Conservation (phyloP, 2,888 invertebrate genomes). For the Archips crataeganus region DNA sequence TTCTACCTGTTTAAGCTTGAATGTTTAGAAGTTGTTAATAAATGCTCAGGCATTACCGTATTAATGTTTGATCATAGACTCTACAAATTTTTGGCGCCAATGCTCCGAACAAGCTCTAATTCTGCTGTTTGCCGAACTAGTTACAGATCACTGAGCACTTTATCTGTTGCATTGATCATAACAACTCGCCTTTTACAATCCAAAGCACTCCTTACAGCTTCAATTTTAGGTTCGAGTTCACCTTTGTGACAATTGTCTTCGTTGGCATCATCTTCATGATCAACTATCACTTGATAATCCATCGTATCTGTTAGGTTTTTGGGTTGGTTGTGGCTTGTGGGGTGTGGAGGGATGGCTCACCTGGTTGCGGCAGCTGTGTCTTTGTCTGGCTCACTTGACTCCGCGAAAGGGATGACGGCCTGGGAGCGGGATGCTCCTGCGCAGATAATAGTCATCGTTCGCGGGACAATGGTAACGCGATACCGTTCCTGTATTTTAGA, state of each 20-base stretch:
- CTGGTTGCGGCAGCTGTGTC: conserved; percentile 77
- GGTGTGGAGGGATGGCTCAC: conserved; percentile 60
- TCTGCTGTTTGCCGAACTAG: conserved; percentile 75
- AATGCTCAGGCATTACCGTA: not conserved
- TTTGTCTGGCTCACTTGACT: conserved; percentile 82
- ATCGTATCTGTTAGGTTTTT: conserved; percentile 44
- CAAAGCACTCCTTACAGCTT: conserved; percentile 57
- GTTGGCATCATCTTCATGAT: conserved; percentile 51
- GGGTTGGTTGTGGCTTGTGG: conserved; percentile 50
- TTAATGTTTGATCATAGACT: not conserved
- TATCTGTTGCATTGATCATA: conserved; percentile 71
- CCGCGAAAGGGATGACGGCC: conserved; percentile 81
- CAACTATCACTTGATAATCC: conserved; percentile 39
- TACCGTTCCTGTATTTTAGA: conserved; percentile 49
- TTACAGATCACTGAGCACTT: conserved; percentile 78
- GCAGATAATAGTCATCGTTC: conserved; percentile 58
- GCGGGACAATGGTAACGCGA: conserved; percentile 71
- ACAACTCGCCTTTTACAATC: conserved; percentile 49
- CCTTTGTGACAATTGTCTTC: conserved; percentile 51
- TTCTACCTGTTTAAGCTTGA: conserved; percentile 7
- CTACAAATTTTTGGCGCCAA: conserved; percentile 48
- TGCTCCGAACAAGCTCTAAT: conserved; percentile 46
- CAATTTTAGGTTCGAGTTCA: conserved; percentile 61
- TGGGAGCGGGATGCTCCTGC: conserved; percentile 69
- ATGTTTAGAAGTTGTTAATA: not conserved